Percentiles rank a stretch among this genome's conserved stretches.
Evolutionary conservation across 2,888 invertebrate genomes (phyloP).

Genomic region (Lepidocyrtoides sp.): DNA sequence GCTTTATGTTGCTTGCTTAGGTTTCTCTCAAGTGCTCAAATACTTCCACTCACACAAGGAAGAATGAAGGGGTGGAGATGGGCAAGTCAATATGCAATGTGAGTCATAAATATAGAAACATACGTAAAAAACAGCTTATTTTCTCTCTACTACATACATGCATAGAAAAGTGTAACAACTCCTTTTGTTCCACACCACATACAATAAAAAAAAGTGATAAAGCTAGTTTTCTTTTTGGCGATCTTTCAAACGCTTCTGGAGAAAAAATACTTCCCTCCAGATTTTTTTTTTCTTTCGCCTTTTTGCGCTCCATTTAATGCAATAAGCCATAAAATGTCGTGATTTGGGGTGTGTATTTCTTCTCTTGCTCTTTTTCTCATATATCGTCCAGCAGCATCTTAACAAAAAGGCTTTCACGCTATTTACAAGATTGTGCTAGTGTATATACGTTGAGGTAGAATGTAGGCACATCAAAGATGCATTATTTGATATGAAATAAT

Average conservation of each 20-base stretch:
- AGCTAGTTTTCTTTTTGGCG: conserved; percentile 66
- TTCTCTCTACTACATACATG: not conserved
- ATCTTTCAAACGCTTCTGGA: conserved; percentile 67
- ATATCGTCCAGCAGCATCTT: not conserved
- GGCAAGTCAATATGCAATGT: not conserved
- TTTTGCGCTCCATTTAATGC: conserved; percentile 77
- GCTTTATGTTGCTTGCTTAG: too few species aligned
- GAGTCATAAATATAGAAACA: conserved; percentile 19
- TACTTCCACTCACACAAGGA: not conserved
- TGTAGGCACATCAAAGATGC: conserved; percentile 28
- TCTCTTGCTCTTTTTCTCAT: not conserved
- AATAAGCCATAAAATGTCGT: conserved; percentile 76
- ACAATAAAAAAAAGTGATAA: conserved; percentile 8
- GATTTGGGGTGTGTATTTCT: conserved; percentile 69
- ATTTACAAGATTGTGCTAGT: not conserved
- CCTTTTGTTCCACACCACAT: not conserved
- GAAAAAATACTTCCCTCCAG: conserved; percentile 70
- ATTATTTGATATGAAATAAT: not conserved
- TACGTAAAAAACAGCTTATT: not conserved
- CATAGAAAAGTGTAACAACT: conserved; percentile 10
- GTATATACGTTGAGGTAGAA: too few species aligned
- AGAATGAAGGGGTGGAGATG: conserved; percentile 40
- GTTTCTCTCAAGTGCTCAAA: not conserved
- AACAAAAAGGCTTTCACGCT: conserved; percentile 4
- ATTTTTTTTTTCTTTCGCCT: conserved; percentile 47